These are phyloP conservation scores for Ginglymostoma cirratum DNA, from an alignment of 2,113 vertebrate species.

Conservation along the genomic window DNA sequence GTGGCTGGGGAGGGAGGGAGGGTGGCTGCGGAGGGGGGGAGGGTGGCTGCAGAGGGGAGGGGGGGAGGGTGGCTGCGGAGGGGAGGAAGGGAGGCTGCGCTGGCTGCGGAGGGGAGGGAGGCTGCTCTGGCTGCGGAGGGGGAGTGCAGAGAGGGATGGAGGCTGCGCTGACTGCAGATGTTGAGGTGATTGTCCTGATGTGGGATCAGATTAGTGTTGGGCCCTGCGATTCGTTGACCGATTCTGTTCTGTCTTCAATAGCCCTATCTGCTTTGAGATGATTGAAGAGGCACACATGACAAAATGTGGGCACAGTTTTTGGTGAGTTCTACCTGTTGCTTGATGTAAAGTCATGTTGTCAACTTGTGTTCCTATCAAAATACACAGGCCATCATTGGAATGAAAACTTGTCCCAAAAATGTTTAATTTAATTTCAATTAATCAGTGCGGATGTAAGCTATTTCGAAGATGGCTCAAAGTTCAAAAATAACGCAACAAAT, in stretches of 20 bases:
- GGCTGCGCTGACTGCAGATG: no score
- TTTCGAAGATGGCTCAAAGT: background rate
- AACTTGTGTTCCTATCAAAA: no score
- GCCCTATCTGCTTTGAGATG: conserved; percentile 98
- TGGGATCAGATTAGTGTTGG: no score
- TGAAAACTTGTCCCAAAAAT: background rate
- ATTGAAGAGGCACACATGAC: conserved; percentile 99
- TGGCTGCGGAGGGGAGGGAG: no score
- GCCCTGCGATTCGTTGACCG: background rate
- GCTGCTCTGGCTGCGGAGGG: no score
- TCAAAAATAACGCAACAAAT: background rate
- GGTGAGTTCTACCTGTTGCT: conserved; percentile 63
- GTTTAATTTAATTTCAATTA: background rate
- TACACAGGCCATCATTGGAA: no score
- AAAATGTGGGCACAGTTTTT: conserved; percentile 98
- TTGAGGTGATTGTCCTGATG: no score
- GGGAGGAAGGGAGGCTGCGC: background rate
- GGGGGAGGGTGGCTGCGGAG: background rate
- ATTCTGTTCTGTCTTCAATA: conserved; percentile 52
- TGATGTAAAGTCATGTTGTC: background rate
- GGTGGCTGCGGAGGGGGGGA: background rate
- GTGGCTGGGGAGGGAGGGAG: no score
- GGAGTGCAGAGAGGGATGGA: no score
- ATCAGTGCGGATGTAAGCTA: background rate
- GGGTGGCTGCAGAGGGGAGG: background rate